Conservation (phyloP, 2,888 invertebrate species). For the Sphaeridia pumilis region DNA sequence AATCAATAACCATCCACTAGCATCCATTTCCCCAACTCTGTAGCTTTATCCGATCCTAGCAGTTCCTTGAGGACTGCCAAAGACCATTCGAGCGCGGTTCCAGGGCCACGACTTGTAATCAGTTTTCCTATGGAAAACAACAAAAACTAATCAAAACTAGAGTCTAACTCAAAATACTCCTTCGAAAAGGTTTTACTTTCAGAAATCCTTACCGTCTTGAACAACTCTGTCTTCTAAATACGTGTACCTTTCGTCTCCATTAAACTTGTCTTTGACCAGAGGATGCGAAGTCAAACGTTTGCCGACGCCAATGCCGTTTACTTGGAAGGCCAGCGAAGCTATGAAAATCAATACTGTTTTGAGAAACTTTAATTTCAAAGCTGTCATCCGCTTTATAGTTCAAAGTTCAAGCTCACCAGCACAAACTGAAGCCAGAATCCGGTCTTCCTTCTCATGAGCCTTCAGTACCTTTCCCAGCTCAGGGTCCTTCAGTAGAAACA, state of each 20-base stretch:
- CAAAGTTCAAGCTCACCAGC: conserved; percentile 62
- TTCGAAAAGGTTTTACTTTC: too few relatives aligned
- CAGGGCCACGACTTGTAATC: conserved; percentile 79
- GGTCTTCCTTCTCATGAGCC: conserved; percentile 61
- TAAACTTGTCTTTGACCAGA: conserved; percentile 56
- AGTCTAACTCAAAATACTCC: too few relatives aligned
- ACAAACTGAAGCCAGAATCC: conserved; percentile 86
- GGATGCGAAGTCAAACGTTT: conserved; percentile 86
- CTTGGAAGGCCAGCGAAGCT: conserved; percentile 76
- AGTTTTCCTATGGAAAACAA: conserved; percentile 52
- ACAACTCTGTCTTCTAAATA: conserved; percentile 56
- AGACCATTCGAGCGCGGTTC: conserved; percentile 83
- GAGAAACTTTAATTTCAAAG: not conserved
- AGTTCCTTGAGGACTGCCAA: conserved; percentile 63
- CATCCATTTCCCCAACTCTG: conserved; percentile 59
- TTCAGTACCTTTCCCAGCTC: conserved; percentile 60
- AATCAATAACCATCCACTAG: conserved; percentile 39
- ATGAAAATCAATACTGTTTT: too few relatives aligned
- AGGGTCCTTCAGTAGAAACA: not conserved
- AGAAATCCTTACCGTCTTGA: conserved; percentile 55
- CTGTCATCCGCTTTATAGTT: too few relatives aligned
- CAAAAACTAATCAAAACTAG: too few relatives aligned
- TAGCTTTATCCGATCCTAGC: conserved; percentile 55
- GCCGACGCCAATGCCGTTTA: conserved; percentile 66
- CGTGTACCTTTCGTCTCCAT: conserved; percentile 51